Evolutionary conservation across 2,797 vertebrate genomes (phyloP).

Genomic region (Pangasius mekongensis): DNA sequence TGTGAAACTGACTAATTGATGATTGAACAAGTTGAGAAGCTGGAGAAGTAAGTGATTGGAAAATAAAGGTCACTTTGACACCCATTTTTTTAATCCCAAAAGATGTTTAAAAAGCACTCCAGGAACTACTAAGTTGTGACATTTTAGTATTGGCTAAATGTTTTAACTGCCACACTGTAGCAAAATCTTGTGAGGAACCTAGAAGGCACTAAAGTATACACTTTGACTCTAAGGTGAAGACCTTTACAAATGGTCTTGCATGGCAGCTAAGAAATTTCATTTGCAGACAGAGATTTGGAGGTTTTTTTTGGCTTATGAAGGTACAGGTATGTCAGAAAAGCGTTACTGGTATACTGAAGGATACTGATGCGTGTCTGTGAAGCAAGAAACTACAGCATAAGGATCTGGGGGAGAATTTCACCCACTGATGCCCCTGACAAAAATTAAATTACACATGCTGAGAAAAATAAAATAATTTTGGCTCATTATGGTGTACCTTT

Average conservation of each 20-base stretch:
- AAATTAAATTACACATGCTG: conserved; percentile 11
- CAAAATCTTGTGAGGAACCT: neutral
- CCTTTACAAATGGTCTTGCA: neutral
- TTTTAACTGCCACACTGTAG: neutral
- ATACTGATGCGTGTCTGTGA: neutral
- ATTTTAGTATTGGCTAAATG: conserved; percentile 5
- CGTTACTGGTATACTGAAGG: neutral
- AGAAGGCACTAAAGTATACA: conserved; percentile 1
- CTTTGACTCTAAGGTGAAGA: neutral
- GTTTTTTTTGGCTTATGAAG: neutral
- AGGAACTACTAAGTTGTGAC: conserved; percentile 19
- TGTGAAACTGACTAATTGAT: conserved; percentile 54
- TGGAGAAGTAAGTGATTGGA: conserved; percentile 53
- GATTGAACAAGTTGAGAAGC: conserved; percentile 50
- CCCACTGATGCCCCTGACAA: neutral
- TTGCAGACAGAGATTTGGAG: neutral
- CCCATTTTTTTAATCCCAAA: conserved; percentile 23
- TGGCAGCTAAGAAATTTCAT: neutral
- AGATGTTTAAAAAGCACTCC: conserved; percentile 27
- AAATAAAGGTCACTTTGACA: conserved; percentile 55
- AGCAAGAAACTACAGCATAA: neutral
- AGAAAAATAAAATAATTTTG: conserved; percentile 14
- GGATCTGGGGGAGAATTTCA: neutral
- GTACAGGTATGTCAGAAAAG: neutral
- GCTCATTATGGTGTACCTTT: neutral